These are phyloP conservation scores for Drosophila crucigera DNA, from an alignment of 2,888 invertebrate genomes.

Conservation along the genomic window DNA sequence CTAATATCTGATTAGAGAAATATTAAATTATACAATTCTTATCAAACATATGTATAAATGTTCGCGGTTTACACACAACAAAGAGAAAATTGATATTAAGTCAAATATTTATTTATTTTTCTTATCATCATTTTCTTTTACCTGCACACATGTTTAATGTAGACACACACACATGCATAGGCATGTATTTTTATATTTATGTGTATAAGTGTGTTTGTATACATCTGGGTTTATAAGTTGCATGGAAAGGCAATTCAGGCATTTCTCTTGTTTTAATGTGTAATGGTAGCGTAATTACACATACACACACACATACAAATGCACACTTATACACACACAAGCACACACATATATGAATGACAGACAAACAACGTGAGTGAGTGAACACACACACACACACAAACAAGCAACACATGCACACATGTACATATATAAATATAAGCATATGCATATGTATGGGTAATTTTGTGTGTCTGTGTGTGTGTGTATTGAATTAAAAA, in stretches of 20 bases:
- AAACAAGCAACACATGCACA: slow-evolving; percentile 14
- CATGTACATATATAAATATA: slow-evolving; percentile 21
- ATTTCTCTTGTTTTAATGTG: slow-evolving; percentile 49
- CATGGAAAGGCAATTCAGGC: slow-evolving; percentile 33
- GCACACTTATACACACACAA: slow-evolving; percentile 27
- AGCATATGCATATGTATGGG: slow-evolving; percentile 25
- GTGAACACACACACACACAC: slow-evolving; percentile 11
- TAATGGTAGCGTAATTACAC: slow-evolving; percentile 55
- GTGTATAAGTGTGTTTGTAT: slow-evolving; percentile 9
- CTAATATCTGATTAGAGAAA: neutral
- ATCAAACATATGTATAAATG: neutral
- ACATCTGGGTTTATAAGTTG: slow-evolving; percentile 28
- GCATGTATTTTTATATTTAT: slow-evolving; percentile 1
- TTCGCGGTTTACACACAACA: neutral
- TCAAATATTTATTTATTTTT: slow-evolving; percentile 2
- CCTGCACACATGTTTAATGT: slow-evolving; percentile 16
- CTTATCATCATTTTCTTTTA: slow-evolving; percentile 14
- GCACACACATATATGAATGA: slow-evolving; percentile 31
- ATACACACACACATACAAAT: slow-evolving; percentile 32
- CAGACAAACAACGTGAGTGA: slow-evolving; percentile 43
- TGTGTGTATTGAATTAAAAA: slow-evolving; percentile 69
- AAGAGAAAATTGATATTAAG: slow-evolving; percentile 6
- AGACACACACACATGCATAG: neutral
- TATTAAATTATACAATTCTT: slow-evolving; percentile 1
- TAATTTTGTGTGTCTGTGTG: slow-evolving; percentile 6